These are phyloP conservation scores for Noctua fimbriata DNA, from an alignment of 2,888 invertebrate species.

Conservation along the genomic window DNA sequence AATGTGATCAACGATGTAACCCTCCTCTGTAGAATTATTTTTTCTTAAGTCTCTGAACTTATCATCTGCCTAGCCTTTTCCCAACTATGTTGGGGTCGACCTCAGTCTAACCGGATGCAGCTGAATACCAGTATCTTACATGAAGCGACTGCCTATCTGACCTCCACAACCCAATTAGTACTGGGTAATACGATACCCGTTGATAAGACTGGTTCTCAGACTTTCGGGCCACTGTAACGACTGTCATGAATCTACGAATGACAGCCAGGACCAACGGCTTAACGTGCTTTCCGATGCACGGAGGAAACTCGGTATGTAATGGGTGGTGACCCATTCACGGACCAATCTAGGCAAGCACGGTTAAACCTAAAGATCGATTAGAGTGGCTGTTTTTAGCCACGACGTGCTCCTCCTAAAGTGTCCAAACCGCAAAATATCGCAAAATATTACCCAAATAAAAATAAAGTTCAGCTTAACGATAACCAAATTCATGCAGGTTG, in stretches of 20 bases:
- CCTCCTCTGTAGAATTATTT: no score
- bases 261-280: not conserved
- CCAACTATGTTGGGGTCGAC: no score
- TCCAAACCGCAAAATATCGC: slow-evolving; percentile 2
- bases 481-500: slow-evolving; percentile 61
- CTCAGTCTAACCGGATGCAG: no score
- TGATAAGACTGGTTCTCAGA: no score
- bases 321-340: not conserved
- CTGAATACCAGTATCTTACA: no score
- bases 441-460: slow-evolving; percentile 20
- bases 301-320: not conserved
- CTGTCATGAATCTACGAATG: not conserved
- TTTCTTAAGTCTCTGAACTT: no score
- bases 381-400: not conserved
- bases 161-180: no score
- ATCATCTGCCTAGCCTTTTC: no score
- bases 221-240: not conserved
- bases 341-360: not conserved
- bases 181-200: no score
- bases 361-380: not conserved
- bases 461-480: slow-evolving; percentile 31
- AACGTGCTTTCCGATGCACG: not conserved
- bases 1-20: no score
- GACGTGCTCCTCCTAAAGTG: not conserved
- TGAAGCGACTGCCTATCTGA: no score